Evolutionary conservation across 2,888 invertebrate species (phyloP), one percentile per base, ranked within the genome.

Genomic region (Lepidocyrtoides sp.): DNA sequence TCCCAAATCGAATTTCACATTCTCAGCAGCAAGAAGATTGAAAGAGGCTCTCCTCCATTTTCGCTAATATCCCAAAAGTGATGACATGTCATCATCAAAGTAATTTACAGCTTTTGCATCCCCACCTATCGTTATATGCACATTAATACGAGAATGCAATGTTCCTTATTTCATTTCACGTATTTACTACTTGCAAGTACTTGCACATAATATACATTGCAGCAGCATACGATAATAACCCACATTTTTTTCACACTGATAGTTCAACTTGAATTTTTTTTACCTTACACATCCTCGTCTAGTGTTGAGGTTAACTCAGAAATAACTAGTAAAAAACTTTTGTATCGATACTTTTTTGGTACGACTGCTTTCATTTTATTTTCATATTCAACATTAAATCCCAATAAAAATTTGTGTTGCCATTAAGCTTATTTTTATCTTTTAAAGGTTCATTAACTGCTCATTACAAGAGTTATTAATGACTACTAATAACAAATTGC

Each of bases 41-140:
- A 75, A n/a, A n/a, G 75, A 75, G 75, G 26, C 75, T 48, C 51
- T 48, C 29, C 48, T 29, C 32, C 57, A 54, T 57, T 79, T 85
- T 57, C 36, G 36, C 79, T 79, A 57, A 36, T 54, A 57, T 79
- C 79, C 79, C 60, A 29, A 48, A 63, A 79, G 90, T 85, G 90
- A 90, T 90, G 90, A 90, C 90, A 85, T 90, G 90, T 90, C 85
- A 85, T 85, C 85, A 85, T 85, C 90, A 90, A 85, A 90, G 79
- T 90, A 85, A 90, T 90, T 90, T 90, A 90, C 90, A 51, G 41
- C 90, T 85, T 90, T 32, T 54, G 77, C 79, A 69, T 77, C 89
- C 83, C 44, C 89, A 26, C 81, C 69, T 82, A 14, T 57, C 32
- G 51, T 32, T 36, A 20, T 17, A 12, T 60, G 26, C 23, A 60